Evolutionary conservation across 2,888 invertebrate genomes (phyloP), one percentile per base, ranked within the genome.

Genomic region (Drosophila lutescens): DNA sequence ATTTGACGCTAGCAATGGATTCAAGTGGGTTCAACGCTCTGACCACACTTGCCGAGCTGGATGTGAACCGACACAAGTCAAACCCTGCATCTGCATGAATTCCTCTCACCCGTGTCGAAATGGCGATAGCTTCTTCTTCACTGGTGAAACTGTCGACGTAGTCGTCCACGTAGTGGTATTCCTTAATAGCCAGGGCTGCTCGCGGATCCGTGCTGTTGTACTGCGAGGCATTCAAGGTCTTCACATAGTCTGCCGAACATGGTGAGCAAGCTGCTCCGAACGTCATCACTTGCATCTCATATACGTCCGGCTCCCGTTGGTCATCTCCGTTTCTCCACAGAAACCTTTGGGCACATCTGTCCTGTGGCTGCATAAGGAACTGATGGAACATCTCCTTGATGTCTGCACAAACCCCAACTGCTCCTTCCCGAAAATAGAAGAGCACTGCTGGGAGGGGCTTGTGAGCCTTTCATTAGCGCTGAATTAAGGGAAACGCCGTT

Each of bases 161-260:
- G 34, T 51, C 23, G 12, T n/a, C 38, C 36, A 23, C 23, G 26
- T 43, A 56, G 12, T 44, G 23, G 12, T 44, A 44, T 1, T 56
- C 23, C 8, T 36, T 36, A 4, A 36, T 46, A 7, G 23, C 46
- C 36, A 36, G 34, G n/a, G 23, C 46, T 3, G 26, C 26, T 15
- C 53, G 9, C n/a, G 56, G 23, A 34, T 65, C 54, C 5, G 26
- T 26, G 26, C 26, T 26, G 26, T 6, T 26, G 26, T 26, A 26
- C 26, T 26, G 26, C 15, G 46, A 23, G 6, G 55, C 47, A 17
- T 36, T 56, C 10, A 43, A 3, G 32, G n/a, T 49, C 40, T 41
- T 62, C 32, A 62, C 56, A 40, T 62, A 47, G 9, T 54, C 51
- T 23, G 47, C 26, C 2, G 46, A 38, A 10, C 57, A 38, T n/a